phyloP scores from a whole-genome alignment of 2,113 vertebrate species.

The Cryptoleucopteryx plumbea region DNA sequence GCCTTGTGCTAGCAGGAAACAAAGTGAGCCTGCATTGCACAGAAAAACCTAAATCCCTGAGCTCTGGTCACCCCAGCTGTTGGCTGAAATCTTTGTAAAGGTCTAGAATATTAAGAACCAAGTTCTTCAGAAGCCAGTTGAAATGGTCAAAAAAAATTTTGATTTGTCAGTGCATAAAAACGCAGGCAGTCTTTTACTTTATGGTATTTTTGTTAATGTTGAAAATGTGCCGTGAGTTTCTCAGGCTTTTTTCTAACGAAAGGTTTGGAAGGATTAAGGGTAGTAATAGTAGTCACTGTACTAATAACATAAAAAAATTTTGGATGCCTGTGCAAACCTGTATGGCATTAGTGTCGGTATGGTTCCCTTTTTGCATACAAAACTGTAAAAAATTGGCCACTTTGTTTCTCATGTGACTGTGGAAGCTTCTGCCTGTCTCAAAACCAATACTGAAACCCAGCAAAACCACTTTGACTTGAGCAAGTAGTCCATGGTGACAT shows the following conservation, averaged over 20 bases:
- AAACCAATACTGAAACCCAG: not conserved
- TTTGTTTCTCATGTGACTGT: not conserved
- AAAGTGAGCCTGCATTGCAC: not conserved
- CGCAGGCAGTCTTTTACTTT: not conserved
- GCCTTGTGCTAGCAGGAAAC: not conserved
- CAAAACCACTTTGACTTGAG: not conserved
- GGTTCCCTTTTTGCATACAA: not conserved
- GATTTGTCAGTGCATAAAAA: not conserved
- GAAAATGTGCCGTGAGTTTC: not conserved
- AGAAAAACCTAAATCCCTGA: not conserved
- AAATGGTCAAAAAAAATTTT: not conserved
- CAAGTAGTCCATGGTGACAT: not conserved
- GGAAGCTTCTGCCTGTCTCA: not conserved
- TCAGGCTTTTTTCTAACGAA: not conserved
- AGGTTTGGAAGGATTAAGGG: not conserved
- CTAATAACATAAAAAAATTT: not conserved
- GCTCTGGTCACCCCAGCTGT: not conserved
- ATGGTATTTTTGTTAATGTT: not conserved
- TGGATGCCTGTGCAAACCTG: not conserved
- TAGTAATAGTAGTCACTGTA: not conserved
- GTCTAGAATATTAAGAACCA: not conserved
- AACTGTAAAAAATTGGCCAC: not conserved
- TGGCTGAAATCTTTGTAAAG: not conserved
- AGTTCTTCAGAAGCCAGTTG: not conserved
- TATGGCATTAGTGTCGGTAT: not conserved